Base-by-base conservation (phyloP, 2,113 vertebrate species). In the Urocolius indicus region DNA sequence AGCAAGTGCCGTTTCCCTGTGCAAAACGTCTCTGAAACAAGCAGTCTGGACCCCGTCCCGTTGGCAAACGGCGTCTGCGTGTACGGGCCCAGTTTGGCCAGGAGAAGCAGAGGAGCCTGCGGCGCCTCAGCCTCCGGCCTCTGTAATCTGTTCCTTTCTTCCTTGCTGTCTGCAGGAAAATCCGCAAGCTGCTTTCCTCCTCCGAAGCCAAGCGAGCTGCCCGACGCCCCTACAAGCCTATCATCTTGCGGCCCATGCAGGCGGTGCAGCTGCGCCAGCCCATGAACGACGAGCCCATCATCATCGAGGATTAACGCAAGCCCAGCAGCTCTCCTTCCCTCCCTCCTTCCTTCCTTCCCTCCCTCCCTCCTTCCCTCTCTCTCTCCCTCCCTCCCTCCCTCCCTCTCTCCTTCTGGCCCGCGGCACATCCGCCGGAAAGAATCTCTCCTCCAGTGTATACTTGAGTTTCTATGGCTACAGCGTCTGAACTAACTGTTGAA, bases 181-280 rank as follows among this genome's bases (percentile, higher is more conserved):
- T 98, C 77, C 98, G 98, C 84, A 98, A 98, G 97, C 97, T 98
- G 93, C 98, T 98, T 88, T 98, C 98, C 43, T 98, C 98, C 77
- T 98, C 98, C 14, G 98, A 98, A 97, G 98, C 98, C 95, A 98
- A 98, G 97, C 98, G 97, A 49, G 98, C 98, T 17, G 97, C 98
- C 90, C 97, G 98, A 90, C 96, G 98, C 97, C 97, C 97, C 34
- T 98, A 98, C 92, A 98, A 97, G 83, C 97, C 97, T 48, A 96
- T 98, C n/a, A 96, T 98, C 97, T 97, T 98, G 93, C 95, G 97
- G 97, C 97, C 98, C 93, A 91, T 97, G 97, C 98, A 97, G 95
- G 96, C 96, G 15, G 96, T 97, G 94, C 98, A 97, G 36, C 97
- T 96, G 21, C 97, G 97, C 93, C 98, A 98, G 72, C 97, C 98